Conservation (phyloP, 2,888 invertebrate genomes). For the Rhyacophila evoluta region DNA sequence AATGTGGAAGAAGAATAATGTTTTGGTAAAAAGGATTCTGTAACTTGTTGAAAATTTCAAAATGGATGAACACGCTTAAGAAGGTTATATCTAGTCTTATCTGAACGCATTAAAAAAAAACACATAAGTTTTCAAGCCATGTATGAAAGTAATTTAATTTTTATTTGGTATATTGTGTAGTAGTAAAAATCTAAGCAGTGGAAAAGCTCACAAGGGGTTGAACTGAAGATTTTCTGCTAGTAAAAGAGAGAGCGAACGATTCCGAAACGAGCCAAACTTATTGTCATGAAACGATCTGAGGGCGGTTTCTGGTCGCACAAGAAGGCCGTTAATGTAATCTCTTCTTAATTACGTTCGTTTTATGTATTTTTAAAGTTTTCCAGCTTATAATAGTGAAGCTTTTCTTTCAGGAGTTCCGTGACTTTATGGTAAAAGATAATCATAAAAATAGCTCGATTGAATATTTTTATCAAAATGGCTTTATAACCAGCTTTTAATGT, state of each 20-base stretch:
- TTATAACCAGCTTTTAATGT: not conserved
- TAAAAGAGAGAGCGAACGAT: slow-evolving; percentile 8
- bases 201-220: not conserved
- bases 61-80: too few species aligned
- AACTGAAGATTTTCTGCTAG: not conserved
- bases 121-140: too few species aligned
- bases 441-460: not conserved
- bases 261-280: not conserved
- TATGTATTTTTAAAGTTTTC: slow-evolving; percentile 10
- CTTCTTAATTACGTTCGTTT: not conserved
- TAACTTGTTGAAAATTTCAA: too few species aligned
- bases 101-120: too few species aligned
- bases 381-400: not conserved
- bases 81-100: too few species aligned
- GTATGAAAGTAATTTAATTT: too few species aligned
- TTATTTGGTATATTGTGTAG: too few species aligned
- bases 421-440: not conserved
- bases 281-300: not conserved
- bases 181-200: too few species aligned
- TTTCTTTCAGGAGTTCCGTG: not conserved
- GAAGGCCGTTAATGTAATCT: slow-evolving; percentile 3
- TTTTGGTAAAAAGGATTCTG: too few species aligned
- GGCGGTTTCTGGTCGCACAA: slow-evolving; percentile 3
- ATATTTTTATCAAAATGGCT: not conserved
- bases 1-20: too few species aligned